A percentile compares a stretch with the other conserved stretches of the same genome.
Evolutionary conservation across 2,113 vertebrate species (phyloP).

Genomic region (Psilopsiagon aymara): DNA sequence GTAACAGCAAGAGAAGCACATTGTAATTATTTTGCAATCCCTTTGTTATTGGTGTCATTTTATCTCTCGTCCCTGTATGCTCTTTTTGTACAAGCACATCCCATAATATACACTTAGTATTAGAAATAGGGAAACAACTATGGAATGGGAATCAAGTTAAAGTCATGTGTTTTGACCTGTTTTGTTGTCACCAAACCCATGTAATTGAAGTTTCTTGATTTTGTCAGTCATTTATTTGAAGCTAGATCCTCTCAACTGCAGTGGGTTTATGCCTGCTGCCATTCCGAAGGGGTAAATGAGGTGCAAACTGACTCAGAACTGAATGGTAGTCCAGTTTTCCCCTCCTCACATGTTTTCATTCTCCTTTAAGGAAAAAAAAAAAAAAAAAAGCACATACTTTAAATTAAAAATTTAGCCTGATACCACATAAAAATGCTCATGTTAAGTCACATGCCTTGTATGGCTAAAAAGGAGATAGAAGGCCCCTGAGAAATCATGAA

Average conservation of each 20-base stretch:
- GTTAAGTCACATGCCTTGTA: not conserved
- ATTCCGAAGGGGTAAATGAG: not conserved
- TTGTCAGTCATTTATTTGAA: not conserved
- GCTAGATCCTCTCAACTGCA: not conserved
- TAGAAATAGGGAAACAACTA: not conserved
- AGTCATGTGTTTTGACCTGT: not conserved
- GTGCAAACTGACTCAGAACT: not conserved
- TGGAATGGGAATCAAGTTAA: not conserved
- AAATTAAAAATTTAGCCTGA: not conserved
- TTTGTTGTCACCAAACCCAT: not conserved
- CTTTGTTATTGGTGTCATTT: constrained; percentile 15
- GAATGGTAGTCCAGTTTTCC: not conserved
- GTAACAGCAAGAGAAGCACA: not conserved
- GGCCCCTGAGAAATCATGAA: not conserved
- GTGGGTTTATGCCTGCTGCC: not conserved
- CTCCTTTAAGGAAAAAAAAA: not conserved
- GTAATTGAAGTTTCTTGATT: not conserved
- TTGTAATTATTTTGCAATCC: constrained; percentile 44
- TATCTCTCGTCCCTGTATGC: not conserved
- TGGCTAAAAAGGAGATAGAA: not conserved
- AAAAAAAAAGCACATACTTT: not conserved
- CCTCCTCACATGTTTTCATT: not conserved
- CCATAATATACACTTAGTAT: not conserved
- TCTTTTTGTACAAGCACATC: not conserved
- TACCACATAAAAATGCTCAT: not conserved